Base-by-base conservation (phyloP, 2,113 vertebrate genomes). In the Oceanites oceanicus region DNA sequence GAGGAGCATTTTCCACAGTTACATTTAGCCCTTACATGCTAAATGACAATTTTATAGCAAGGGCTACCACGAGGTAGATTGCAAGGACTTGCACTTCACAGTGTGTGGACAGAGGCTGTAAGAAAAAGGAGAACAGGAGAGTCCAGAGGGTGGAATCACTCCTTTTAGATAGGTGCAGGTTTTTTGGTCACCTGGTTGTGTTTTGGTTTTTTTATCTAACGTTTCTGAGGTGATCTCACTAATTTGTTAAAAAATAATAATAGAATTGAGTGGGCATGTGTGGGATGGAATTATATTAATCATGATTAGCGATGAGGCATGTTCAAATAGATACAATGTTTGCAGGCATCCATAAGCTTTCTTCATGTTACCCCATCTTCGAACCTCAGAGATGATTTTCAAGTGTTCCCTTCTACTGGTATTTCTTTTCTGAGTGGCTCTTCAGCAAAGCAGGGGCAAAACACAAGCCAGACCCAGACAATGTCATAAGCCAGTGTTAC, bases 351-450 rank as follows among this genome's bases (percentile, higher is more conserved):
- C 76, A 61, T 76, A 81, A 94, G 91, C 72, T 95, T 93, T 42
- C 81, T 82, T 91, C 94, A 65, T 91, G 92, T 96, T 96, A 79
- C 71, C 53, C 52, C 34, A 5, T 91, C 49, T 70, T 55, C 78
- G 80, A 91, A 90, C 93, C 91, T 96, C 93, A 95, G 95, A 96
- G 86, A 65, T 89, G 53, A 74, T 91, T 95, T 95, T 96, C 70
- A 79, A 34, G 73, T 80, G 80, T 85, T 94, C 66, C 76, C 44
- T 76, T 76, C 62, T 85, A 44, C 58, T 80, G 40, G 40, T 86
- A 29, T 85, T 88, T 66, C 80, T 92, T 92, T 96, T 77, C 88
- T 4, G 47, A 90, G 72, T 70, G 73, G 38, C 81, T 91, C 70
- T 94, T 94, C 79, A 86, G 62, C 74, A 62, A 63, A 79, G 32